Conservation (phyloP, 2,797 vertebrate genomes). For the Rhincodon typus region DNA sequence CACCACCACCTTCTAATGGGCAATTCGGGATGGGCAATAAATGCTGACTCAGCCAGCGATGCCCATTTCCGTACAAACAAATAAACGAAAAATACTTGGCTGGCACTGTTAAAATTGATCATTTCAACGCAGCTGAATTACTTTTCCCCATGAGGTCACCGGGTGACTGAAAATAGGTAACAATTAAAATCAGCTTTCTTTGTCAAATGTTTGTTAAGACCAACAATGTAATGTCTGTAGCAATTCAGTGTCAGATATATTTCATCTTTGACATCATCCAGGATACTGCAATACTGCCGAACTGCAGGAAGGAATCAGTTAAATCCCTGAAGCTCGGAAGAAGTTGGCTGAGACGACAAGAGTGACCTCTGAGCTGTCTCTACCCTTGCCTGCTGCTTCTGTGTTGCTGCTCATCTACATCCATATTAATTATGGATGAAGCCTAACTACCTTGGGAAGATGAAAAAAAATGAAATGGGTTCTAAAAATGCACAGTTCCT, state of each 20-base stretch:
- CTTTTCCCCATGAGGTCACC: not conserved
- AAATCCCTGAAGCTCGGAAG: conserved; percentile 14
- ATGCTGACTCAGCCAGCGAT: too few species aligned
- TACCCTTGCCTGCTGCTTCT: conserved; percentile 36
- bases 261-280: not conserved
- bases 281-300: not conserved
- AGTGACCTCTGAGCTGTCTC: conserved; percentile 35
- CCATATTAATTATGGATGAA: conserved; percentile 36
- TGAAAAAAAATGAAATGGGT: conserved; percentile 21
- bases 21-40: too few species aligned
- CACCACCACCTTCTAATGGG: too few species aligned
- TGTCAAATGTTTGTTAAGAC: not conserved
- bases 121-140: not conserved
- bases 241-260: not conserved
- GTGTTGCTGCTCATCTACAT: conserved; percentile 34
- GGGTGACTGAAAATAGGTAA: not conserved
- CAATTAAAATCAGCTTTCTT: not conserved
- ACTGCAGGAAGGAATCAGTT: conserved; percentile 30
- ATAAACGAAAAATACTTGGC: not conserved
- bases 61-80: too few species aligned
- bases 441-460: conserved; percentile 37
- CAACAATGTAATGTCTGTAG: not conserved
- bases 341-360: conserved; percentile 10
- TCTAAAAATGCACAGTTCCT: conserved; percentile 34
- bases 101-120: not conserved